phyloP scores from a whole-genome alignment of 2,888 invertebrate species.

The Azorinus chamasolen region DNA sequence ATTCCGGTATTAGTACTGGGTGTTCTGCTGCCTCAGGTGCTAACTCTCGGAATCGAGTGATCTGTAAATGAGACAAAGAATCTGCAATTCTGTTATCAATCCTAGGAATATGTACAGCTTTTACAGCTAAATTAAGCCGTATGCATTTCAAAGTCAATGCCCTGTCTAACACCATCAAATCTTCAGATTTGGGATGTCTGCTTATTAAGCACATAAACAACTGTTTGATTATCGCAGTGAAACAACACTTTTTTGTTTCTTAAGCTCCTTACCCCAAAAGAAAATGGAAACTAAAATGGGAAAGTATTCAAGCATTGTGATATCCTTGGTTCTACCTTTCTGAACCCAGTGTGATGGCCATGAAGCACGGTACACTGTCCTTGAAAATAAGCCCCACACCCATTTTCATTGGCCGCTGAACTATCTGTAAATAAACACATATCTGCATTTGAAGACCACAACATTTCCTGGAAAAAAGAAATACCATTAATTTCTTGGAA shows the following conservation, averaged over 20 bases:
- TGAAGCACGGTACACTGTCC: too few species aligned
- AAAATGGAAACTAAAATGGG: conserved; percentile 33
- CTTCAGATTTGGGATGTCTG: conserved; percentile 22
- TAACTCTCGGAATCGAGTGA: conserved; percentile 25
- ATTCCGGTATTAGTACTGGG: conserved; percentile 21
- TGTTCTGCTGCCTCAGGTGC: conserved; percentile 23
- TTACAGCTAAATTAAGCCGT: conserved; percentile 26
- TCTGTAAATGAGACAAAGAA: conserved; percentile 42
- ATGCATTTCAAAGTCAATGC: conserved; percentile 32
- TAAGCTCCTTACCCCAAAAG: conserved; percentile 29
- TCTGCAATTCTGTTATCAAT: conserved; percentile 17
- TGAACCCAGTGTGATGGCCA: conserved; percentile 12
- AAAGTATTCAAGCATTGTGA: conserved; percentile 24
- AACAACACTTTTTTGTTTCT: conserved; percentile 35
- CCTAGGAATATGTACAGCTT: conserved; percentile 34
- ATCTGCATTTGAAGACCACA: too few species aligned
- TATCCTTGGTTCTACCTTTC: conserved; percentile 10
- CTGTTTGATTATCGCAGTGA: conserved; percentile 29
- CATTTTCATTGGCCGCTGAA: too few species aligned
- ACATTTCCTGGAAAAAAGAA: too few species aligned
- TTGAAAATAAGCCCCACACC: too few species aligned
- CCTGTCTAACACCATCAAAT: conserved; percentile 22
- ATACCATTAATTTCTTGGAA: too few species aligned
- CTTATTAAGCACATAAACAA: conserved; percentile 33
- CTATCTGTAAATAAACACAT: too few species aligned